phyloP scores from a whole-genome alignment of 2,888 invertebrate genomes.

The Andrena flavipes region DNA sequence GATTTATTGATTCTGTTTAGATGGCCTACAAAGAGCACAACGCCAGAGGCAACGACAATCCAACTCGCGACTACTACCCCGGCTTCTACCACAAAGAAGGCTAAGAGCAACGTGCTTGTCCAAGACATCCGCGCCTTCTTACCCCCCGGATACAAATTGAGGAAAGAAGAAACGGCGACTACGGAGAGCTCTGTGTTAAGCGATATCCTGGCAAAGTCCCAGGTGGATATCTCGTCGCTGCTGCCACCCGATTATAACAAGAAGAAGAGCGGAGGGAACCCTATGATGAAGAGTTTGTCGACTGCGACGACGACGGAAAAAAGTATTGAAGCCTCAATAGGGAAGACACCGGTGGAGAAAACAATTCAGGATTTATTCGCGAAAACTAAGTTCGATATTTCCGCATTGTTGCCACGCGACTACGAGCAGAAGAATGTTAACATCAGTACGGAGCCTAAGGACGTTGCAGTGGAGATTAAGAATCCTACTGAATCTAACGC shows the following conservation, averaged over 20 bases:
- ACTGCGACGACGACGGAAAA: conserved; percentile 68
- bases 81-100: conserved; percentile 48
- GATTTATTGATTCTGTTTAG: conserved; percentile 33
- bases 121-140: conserved; percentile 88
- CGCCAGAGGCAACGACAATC: conserved; percentile 44
- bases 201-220: conserved; percentile 81
- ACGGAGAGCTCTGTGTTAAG: conserved; percentile 81
- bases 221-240: conserved; percentile 86
- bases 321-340: conserved; percentile 33
- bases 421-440: conserved; percentile 85
- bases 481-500: conserved; percentile 67
- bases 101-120: conserved; percentile 54
- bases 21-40: conserved; percentile 62
- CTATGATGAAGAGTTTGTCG: neutral
- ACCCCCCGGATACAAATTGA: conserved; percentile 88
- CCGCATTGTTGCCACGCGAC: conserved; percentile 86
- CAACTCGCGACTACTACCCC: conserved; percentile 39
- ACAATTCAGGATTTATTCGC: conserved; percentile 80
- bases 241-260: conserved; percentile 88
- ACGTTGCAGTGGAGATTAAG: neutral
- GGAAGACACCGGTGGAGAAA: conserved; percentile 68
- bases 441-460: conserved; percentile 18
- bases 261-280: conserved; percentile 71
- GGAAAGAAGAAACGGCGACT: conserved; percentile 82
- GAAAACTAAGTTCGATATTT: conserved; percentile 82